Base-by-base conservation (phyloP, 2,113 vertebrate genomes). In the Cephalophus harveyi region DNA sequence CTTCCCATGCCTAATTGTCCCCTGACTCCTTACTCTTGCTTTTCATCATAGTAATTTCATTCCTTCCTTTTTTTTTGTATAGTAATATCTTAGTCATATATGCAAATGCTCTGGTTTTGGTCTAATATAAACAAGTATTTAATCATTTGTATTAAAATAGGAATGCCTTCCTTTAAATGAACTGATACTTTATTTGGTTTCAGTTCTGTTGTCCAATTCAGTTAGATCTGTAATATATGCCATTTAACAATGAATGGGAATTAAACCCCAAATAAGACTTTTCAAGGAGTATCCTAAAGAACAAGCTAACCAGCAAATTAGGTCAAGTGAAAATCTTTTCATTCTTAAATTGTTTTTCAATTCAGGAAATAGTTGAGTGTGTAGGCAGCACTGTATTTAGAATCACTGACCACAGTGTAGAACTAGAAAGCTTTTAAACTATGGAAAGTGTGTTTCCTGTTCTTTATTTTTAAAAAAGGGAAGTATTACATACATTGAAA, bases 271-370 rank as follows among this genome's bases (percentile, higher is more conserved):
- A 96, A 23, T 91, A 91, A 94, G 36, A 85, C 52, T 86, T 92
- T 57, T 11, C 23, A 91, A 59, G 30, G 15, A 89, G 15, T 94
- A 89, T 95, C 48, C 79, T 89, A 71, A 94, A 94, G 59, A 83
- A 50, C 43, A 94, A 96, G 57, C 52, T 93, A 64, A 59, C 21
- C 19, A 85, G 55, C 12, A 89, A 96, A 92, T 86, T 88, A 94
- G 60, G 16, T 92, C 76, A 88, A 54, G n/a, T 95, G 95, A 36
- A 95, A 93, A 96, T 95, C 71, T 95, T 96, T 91, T 54, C 43
- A 67, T 96, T 94, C 50, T 97, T 81, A 87, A 86, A 92, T 89
- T 96, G 33, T 93, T 95, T 97, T 91, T 96, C 33, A 95, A 7
- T 89, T 96, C 64, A 64, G 40, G 67, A 95, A 95, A 87, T 96